Conservation (phyloP, 2,113 vertebrate species). For the Lanius collurio region DNA sequence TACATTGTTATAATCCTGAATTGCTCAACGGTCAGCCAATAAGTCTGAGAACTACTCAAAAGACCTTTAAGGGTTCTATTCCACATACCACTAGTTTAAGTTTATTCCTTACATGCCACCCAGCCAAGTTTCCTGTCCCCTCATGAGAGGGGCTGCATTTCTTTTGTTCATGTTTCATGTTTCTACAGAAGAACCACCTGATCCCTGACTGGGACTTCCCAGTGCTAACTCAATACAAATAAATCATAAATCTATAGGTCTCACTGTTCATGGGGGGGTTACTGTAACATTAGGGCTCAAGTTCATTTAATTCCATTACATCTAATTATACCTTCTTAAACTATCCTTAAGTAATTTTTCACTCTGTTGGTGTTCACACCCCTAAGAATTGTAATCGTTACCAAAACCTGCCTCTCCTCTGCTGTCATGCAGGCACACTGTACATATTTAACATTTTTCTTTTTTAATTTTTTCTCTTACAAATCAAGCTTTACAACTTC, state of each 20-base stretch:
- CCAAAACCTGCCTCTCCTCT: not conserved
- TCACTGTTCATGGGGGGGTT: not conserved
- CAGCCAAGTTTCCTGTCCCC: not conserved
- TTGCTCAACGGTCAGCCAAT: not conserved
- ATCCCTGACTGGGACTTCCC: not conserved
- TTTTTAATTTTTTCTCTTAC: not conserved
- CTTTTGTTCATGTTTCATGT: not conserved
- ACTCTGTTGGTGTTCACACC: not conserved
- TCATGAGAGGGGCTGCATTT: not conserved
- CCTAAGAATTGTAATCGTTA: not conserved
- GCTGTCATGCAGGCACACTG: not conserved
- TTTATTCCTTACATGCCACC: not conserved
- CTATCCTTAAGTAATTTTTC: not conserved
- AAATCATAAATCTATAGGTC: not conserved
- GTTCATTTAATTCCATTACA: not conserved
- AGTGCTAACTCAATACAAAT: not conserved
- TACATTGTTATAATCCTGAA: not conserved
- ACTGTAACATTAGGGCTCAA: not conserved
- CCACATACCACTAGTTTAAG: not conserved
- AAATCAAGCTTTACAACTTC: conserved; percentile 6
- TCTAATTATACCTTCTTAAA: conserved; percentile 1
- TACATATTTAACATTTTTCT: not conserved
- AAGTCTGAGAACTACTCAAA: not conserved
- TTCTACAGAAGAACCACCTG: not conserved
- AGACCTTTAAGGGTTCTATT: not conserved